Evolutionary conservation across 1,140 invertebrate genomes (phyloP).

Genomic region (Hormaphis cornu): DNA sequence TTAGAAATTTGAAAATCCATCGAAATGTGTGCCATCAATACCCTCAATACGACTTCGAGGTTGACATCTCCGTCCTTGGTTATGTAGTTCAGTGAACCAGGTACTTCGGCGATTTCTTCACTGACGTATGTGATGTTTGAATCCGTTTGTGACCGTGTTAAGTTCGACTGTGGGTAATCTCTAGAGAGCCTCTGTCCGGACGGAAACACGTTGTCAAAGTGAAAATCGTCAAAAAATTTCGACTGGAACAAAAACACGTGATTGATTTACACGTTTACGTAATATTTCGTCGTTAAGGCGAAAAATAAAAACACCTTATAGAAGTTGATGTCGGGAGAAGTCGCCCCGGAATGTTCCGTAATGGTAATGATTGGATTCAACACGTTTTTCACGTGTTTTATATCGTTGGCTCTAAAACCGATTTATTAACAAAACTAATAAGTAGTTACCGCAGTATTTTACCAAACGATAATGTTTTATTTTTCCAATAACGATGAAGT

Average conservation of each 20-base stretch:
- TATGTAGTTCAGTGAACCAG: slow-evolving; percentile 84
- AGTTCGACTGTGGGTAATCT: slow-evolving; percentile 48
- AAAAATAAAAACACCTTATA: slow-evolving; percentile 50
- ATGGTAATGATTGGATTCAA: slow-evolving; percentile 91
- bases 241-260: neutral
- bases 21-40: slow-evolving; percentile 39
- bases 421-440: neutral
- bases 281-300: no score
- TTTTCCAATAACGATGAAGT: no score
- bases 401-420: slow-evolving; percentile 26
- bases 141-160: slow-evolving; percentile 84
- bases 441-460: neutral
- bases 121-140: slow-evolving; percentile 82
- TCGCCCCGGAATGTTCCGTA: slow-evolving; percentile 84
- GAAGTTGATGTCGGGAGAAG: slow-evolving; percentile 60
- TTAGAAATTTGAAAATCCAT: neutral
- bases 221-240: slow-evolving; percentile 11
- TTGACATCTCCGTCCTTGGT: slow-evolving; percentile 90
- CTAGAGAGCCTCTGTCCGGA: slow-evolving; percentile 9
- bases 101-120: slow-evolving; percentile 66
- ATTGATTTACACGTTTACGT: no score
- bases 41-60: slow-evolving; percentile 79
- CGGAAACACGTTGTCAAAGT: slow-evolving; percentile 48
- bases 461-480: neutral
- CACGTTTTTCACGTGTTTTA: slow-evolving; percentile 27